Conservation (phyloP, 2,113 vertebrate species). For the Cyprinus carpio region DNA sequence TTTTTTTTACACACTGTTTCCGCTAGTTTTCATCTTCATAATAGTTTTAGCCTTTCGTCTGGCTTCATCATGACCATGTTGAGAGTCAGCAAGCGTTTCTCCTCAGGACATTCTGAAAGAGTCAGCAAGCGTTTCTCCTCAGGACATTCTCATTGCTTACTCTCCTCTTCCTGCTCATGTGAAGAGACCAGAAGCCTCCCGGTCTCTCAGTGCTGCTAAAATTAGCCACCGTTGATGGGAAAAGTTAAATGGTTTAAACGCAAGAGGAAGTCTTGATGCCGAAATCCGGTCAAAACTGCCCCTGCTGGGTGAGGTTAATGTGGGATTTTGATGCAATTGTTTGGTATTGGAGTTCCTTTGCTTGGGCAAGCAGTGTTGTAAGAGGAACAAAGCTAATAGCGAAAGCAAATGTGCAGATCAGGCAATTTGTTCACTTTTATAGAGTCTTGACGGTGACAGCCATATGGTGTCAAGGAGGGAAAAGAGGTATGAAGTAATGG, state of each 20-base stretch:
- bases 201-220: constrained; percentile 54
- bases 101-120: constrained; percentile 20
- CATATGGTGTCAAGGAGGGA: constrained; percentile 2
- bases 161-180: constrained; percentile 67
- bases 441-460: neutral
- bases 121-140: neutral
- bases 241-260: constrained; percentile 58
- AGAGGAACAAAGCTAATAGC: constrained; percentile 38
- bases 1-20: neutral
- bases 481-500: neutral
- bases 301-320: constrained; percentile 20
- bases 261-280: constrained; percentile 39
- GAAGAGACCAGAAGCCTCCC: constrained; percentile 70
- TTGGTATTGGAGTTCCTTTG: constrained; percentile 29
- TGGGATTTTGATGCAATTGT: constrained; percentile 37
- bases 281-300: constrained; percentile 43
- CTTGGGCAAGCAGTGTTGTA: constrained; percentile 29
- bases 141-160: constrained; percentile 51
- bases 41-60: neutral
- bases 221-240: constrained; percentile 64
- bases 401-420: constrained; percentile 10
- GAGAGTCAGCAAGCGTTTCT: neutral
- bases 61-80: neutral
- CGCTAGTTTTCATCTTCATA: neutral
- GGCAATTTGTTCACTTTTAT: constrained; percentile 16